Base-by-base conservation (phyloP, 2,888 invertebrate genomes). In the Choristoneura rosaceana region DNA sequence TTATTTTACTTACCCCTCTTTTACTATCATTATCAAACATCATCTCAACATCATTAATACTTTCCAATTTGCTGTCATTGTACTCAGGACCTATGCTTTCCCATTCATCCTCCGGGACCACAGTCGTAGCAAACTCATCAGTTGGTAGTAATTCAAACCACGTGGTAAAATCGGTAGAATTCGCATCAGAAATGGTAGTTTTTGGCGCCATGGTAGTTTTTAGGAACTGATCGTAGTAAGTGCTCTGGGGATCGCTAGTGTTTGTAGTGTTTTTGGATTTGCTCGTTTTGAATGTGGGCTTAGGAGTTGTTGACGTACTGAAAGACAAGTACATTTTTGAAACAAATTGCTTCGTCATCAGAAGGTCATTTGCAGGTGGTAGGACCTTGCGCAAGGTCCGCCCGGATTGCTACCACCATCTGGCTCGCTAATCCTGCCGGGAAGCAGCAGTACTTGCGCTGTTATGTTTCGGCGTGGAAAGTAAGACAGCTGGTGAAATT, bases 161-260 rank as follows among this genome's bases (percentile, higher is more conserved):
- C 3, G 86, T 90, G 69, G 93, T 92, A 79, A 45, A 63, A 63
- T 69, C 90, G 69, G 93, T 92, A 79, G 63, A 70, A 70, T 69
- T 69, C 14, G 47, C 45, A 60, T 86, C 82, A 0, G 78, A 62
- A 25, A 78, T 77, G 43, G 87, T 86, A 71, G 86, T 74, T 77
- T 81, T 88, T 14, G 86, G 81, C 70, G 76, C 78, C 0, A 86
- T 87, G 68, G 94, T 90, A 10, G 93, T 88, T 85, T 92, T 93
- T 14, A 95, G 77, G 76, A 95, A 95, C 75, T 95, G 93, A 73
- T 94, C 89, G 76, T 91, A 94, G 77, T 91, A 93, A 0, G 89
- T 88, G 0, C 88, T 90, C 62, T 80, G 76, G 0, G 88, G 90
- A 1, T 89, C 80, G 75, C 89, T 91, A 2, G 87, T 74, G 10